Evolutionary conservation across 1,140 invertebrate species (phyloP).

Genomic region (Zaprionus ghesquierei): DNA sequence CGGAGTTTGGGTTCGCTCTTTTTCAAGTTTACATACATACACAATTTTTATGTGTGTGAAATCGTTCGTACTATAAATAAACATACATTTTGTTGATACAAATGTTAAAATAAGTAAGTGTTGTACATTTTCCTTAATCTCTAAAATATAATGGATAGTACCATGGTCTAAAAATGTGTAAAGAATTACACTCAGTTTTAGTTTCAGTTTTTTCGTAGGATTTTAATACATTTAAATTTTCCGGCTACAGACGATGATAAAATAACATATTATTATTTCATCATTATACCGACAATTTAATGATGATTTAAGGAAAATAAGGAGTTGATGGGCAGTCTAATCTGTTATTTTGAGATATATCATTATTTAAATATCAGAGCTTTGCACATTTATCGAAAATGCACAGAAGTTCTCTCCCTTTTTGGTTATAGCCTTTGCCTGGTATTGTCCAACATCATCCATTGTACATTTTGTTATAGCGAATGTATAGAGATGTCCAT

Average conservation of each 20-base stretch:
- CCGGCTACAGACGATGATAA: background rate
- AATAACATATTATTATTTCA: too few relatives aligned
- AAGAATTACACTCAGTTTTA: background rate
- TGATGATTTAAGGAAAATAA: background rate
- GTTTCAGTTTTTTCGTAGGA: background rate
- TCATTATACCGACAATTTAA: too few relatives aligned
- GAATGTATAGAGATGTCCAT: conserved; percentile 90
- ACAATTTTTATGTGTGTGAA: background rate
- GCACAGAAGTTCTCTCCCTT: conserved; percentile 91
- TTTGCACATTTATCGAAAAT: conserved; percentile 92
- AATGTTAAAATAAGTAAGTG: conserved; percentile 8
- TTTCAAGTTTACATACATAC: background rate
- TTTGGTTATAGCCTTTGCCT: conserved; percentile 92
- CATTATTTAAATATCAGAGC: conserved; percentile 12
- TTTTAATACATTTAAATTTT: background rate
- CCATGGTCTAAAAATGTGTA: background rate
- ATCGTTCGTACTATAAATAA: background rate
- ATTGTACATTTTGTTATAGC: conserved; percentile 89
- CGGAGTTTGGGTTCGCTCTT: background rate
- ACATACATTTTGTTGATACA: background rate
- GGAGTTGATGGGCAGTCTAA: background rate
- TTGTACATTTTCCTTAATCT: conserved; percentile 20
- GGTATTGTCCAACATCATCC: conserved; percentile 95
- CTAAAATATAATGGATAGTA: conserved; percentile 7
- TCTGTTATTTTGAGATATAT: background rate